These are phyloP conservation scores for Morphnarchus princeps DNA, from an alignment of 2,113 vertebrate genomes.

Conservation along the genomic window DNA sequence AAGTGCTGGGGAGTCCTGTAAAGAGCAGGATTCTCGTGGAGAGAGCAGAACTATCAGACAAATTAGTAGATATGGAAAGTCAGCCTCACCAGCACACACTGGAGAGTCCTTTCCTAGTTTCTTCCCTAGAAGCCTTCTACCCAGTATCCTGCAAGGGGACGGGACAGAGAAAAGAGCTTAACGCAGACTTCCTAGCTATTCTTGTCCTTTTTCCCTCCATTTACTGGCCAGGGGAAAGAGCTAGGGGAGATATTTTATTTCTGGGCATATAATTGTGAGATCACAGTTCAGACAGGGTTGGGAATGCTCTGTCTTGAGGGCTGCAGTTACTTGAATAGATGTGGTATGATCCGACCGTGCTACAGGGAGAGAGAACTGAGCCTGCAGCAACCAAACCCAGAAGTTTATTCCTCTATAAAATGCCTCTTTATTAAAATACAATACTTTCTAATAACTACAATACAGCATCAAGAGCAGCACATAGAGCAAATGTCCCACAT, in stretches of 20 bases:
- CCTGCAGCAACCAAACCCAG: not conserved
- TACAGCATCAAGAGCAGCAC: not conserved
- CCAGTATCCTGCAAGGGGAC: not conserved
- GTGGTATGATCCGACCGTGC: not conserved
- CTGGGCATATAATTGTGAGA: not conserved
- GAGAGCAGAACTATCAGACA: not conserved
- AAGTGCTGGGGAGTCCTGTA: not conserved
- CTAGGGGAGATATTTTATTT: not conserved
- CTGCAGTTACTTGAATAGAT: not conserved
- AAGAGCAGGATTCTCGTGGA: not conserved
- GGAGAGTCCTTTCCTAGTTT: not conserved
- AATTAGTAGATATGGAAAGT: not conserved
- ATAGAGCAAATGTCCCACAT: not conserved
- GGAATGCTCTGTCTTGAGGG: not conserved
- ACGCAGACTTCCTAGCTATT: not conserved
- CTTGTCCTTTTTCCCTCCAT: not conserved
- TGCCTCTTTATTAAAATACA: constrained; percentile 48
- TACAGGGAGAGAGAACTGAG: not conserved
- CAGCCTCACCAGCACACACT: not conserved
- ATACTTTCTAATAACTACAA: constrained; percentile 40
- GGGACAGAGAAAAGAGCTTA: not conserved
- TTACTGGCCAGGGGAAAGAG: not conserved
- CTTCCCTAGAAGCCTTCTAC: not conserved
- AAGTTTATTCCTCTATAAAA: constrained; percentile 7
- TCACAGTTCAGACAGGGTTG: not conserved